These are phyloP conservation scores for Actias luna DNA, from an alignment of 2,888 invertebrate species.

Conservation along the genomic window DNA sequence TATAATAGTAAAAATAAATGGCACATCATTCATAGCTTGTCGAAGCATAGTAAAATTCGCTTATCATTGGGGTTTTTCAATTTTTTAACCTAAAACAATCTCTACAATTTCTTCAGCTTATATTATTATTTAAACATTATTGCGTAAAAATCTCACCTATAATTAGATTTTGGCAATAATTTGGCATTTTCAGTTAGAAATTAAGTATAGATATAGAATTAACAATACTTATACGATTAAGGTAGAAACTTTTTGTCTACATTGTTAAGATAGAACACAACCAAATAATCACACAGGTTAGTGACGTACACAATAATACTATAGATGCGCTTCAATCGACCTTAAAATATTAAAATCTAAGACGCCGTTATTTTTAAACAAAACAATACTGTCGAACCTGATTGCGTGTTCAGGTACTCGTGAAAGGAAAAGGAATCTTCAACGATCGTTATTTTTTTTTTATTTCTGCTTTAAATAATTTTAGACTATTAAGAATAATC, in stretches of 20 bases:
- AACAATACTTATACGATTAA: slow-evolving; percentile 38
- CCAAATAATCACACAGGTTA: slow-evolving; percentile 77
- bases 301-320: slow-evolving; percentile 47
- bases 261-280: slow-evolving; percentile 73
- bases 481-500: neutral
- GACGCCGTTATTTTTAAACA: slow-evolving; percentile 35
- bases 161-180: slow-evolving; percentile 53
- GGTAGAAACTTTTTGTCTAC: slow-evolving; percentile 45
- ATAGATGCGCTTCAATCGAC: slow-evolving; percentile 30
- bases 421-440: slow-evolving; percentile 58
- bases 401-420: slow-evolving; percentile 60
- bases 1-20: slow-evolving; percentile 39
- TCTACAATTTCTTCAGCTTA: slow-evolving; percentile 38
- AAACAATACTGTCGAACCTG: slow-evolving; percentile 40
- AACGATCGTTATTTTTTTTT: slow-evolving; percentile 30
- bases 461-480: neutral
- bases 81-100: slow-evolving; percentile 54
- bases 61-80: slow-evolving; percentile 46
- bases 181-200: slow-evolving; percentile 57
- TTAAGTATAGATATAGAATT: slow-evolving; percentile 40
- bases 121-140: slow-evolving; percentile 46
- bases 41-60: slow-evolving; percentile 20
- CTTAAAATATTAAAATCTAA: slow-evolving; percentile 33
- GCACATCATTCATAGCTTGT: slow-evolving; percentile 42
- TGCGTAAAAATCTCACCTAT: slow-evolving; percentile 43